phyloP scores from a whole-genome alignment of 2,888 invertebrate species.

The Synanthedon vespiformis region DNA sequence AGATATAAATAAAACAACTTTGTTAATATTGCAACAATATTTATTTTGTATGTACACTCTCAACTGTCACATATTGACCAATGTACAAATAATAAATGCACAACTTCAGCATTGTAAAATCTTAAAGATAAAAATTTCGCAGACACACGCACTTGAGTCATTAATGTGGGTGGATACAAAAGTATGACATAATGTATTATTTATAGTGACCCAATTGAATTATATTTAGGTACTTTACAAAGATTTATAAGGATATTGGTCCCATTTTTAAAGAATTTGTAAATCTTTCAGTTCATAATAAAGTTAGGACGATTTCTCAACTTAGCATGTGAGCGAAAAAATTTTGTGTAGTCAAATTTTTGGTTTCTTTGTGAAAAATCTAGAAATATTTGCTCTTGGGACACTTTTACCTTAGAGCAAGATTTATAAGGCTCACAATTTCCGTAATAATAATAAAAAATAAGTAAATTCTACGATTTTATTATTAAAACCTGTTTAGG shows the following conservation, averaged over 20 bases:
- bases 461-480: too few relatives aligned
- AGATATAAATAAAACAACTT: slow-evolving; percentile 2
- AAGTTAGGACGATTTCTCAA: too few relatives aligned
- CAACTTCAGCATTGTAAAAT: slow-evolving; percentile 68
- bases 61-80: slow-evolving; percentile 53
- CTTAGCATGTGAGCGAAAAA: too few relatives aligned
- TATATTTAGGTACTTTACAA: neutral
- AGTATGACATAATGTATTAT: neutral
- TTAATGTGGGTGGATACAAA: neutral
- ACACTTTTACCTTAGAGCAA: too few relatives aligned
- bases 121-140: slow-evolving; percentile 27
- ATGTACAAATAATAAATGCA: slow-evolving; percentile 70
- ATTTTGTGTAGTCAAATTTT: too few relatives aligned
- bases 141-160: slow-evolving; percentile 22
- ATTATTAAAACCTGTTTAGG: too few relatives aligned
- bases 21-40: slow-evolving; percentile 46
- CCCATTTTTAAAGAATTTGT: slow-evolving; percentile 25
- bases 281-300: too few relatives aligned
- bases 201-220: neutral
- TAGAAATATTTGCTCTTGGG: too few relatives aligned
- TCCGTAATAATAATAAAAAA: too few relatives aligned
- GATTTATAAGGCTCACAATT: too few relatives aligned
- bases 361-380: too few relatives aligned
- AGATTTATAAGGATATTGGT: slow-evolving; percentile 36
- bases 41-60: slow-evolving; percentile 67